Evolutionary conservation across 2,888 invertebrate genomes (phyloP), one percentile per base, ranked within the genome.

Genomic region (Anthophora plumipes): DNA sequence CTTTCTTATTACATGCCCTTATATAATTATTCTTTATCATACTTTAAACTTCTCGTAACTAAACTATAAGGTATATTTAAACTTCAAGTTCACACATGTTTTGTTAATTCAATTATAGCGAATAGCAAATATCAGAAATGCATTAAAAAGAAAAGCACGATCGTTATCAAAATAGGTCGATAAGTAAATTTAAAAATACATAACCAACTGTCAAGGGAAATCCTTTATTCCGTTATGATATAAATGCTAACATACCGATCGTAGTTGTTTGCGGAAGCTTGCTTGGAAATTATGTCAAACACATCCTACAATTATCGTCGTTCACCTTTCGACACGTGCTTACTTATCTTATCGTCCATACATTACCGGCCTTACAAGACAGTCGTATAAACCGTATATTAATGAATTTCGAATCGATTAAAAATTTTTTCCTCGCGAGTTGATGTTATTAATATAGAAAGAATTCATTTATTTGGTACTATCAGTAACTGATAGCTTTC

Each of bases 371-470:
- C 46, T 60, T 22, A 25, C 46, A 50, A 59, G 43, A 46, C 37
- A 39, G 41, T 70, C 22, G 22, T n/a, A 46, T 43, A 11, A 0
- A 63, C 5, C 20, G 20, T 55, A 63, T 14, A 55, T 69, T 66
- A 25, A 66, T 31, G 66, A 43, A 48, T 55, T 67, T 73, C 31
- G 20, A 74, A 67, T 46, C 17, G n/a, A 14, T 22, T 8, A 17
- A 55, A 72, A n/a, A 20, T 59, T 22, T n/a, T 31, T n/a, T 25
- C 14, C 22, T 14, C 39, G 3, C 12, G 7, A 52, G n/a, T 20
- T 25, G n/a, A 25, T 22, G 14, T 2, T n/a, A 14, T 20, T 41
- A 31, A 54, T 43, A 17, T 52, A 31, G 31, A 52, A 37, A 39
- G 6, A 39, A 14, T 39, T 54, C 5, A 5, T 14, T 48, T 39